Evolutionary conservation across 2,888 invertebrate species (phyloP).

Genomic region (Megamerina dolium): DNA sequence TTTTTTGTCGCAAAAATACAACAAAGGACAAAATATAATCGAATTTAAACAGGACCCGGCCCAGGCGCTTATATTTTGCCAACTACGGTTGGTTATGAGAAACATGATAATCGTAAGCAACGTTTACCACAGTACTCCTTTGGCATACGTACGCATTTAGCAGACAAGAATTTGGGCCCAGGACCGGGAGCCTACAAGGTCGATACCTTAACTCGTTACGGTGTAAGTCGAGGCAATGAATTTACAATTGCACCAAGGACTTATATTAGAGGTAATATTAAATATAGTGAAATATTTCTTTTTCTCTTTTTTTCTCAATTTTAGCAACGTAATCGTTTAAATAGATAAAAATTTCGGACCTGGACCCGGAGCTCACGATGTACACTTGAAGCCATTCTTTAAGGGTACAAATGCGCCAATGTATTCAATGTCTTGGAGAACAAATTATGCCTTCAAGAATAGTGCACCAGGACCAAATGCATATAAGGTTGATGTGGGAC

Average conservation of each 20-base stretch:
- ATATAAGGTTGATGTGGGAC: conserved; percentile 31
- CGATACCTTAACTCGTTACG: conserved; percentile 38
- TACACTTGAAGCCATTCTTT: conserved; percentile 31
- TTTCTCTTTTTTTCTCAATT: not conserved
- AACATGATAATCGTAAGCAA: conserved; percentile 54
- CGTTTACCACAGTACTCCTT: conserved; percentile 51
- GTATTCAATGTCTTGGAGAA: conserved; percentile 52
- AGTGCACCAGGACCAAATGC: conserved; percentile 39
- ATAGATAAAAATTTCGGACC: conserved; percentile 36
- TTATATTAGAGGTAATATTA: conserved; percentile 25
- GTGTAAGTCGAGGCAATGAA: conserved; percentile 34
- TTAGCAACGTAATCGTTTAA: conserved; percentile 4
- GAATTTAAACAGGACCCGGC: conserved; percentile 57
- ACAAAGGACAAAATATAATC: not conserved
- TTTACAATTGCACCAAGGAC: conserved; percentile 52
- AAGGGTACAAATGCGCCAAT: conserved; percentile 45
- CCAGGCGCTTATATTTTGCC: conserved; percentile 57
- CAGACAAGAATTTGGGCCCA: conserved; percentile 29
- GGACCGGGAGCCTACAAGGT: conserved; percentile 42
- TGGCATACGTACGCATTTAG: conserved; percentile 25
- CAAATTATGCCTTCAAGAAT: conserved; percentile 24
- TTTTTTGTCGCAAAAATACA: too few relatives aligned
- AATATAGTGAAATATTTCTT: too few relatives aligned
- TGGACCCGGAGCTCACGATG: conserved; percentile 41
- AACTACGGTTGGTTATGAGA: conserved; percentile 53